A percentile compares a stretch with the other conserved stretches of the same genome.
Conservation (phyloP, 2,797 vertebrate species). For the Anolis apletophallus region DNA sequence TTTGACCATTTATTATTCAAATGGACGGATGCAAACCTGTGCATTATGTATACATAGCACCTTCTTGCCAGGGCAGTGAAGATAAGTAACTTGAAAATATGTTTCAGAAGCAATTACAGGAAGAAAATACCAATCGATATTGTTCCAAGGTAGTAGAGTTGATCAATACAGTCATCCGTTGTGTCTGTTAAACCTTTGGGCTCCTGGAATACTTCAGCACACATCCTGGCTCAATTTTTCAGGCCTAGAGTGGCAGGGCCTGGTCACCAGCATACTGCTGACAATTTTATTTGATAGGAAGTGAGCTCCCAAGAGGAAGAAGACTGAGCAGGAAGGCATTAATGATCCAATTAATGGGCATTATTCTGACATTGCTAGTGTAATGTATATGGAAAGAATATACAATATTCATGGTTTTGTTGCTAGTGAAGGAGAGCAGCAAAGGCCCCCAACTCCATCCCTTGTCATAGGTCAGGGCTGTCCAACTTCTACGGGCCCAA, state of each 20-base stretch:
- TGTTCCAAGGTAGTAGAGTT: conserved; percentile 43
- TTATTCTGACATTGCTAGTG: conserved; percentile 33
- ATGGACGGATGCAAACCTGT: conserved; percentile 6
- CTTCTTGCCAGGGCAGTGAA: conserved; percentile 29
- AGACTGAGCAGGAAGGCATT: conserved; percentile 22
- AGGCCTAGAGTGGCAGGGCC: background rate
- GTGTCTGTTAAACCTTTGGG: conserved; percentile 41
- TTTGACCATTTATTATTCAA: conserved; percentile 48
- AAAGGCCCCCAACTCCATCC: background rate
- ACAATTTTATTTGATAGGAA: conserved; percentile 38
- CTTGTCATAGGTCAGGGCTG: background rate
- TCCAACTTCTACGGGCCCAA: too few relatives aligned
- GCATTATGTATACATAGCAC: conserved; percentile 32
- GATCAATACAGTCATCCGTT: conserved; percentile 48
- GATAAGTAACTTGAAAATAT: conserved; percentile 46
- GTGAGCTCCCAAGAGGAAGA: conserved; percentile 16
- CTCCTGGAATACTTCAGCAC: conserved; percentile 31
- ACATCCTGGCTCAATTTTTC: conserved; percentile 37
- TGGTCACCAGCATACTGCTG: conserved; percentile 18
- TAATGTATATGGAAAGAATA: conserved; percentile 28
- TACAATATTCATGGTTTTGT: background rate
- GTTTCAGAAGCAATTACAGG: conserved; percentile 37
- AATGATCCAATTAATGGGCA: conserved; percentile 37
- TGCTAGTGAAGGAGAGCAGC: background rate
- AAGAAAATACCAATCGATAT: conserved; percentile 57